A percentile compares a stretch with the other conserved stretches of the same genome.
Conservation (phyloP, 2,113 vertebrate genomes). For the Semnornis frantzii region DNA sequence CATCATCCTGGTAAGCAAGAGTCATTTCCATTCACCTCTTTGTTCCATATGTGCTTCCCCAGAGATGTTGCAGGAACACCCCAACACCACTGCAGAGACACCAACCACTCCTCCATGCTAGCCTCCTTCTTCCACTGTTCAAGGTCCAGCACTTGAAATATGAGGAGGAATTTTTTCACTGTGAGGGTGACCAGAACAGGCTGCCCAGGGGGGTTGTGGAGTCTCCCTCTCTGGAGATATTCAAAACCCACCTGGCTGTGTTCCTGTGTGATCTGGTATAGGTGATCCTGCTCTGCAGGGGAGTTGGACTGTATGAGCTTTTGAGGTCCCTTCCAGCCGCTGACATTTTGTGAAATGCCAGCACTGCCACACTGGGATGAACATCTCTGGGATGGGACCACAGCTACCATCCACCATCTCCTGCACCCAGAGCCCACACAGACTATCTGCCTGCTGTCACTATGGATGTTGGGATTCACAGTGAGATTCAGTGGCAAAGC, state of each 20-base stretch:
- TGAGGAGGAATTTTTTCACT: no score
- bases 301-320: no score
- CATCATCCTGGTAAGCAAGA: background rate
- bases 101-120: rapidly evolving
- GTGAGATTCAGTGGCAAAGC: background rate
- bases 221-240: no score
- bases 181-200: no score
- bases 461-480: background rate
- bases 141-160: background rate
- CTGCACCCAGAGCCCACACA: background rate
- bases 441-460: background rate
- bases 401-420: background rate
- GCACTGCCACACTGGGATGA: background rate
- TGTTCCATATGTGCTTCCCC: background rate
- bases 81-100: background rate
- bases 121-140: background rate
- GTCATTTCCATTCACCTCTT: background rate
- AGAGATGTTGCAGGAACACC: background rate
- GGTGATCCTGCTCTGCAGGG: no score
- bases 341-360: background rate
- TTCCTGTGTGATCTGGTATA: no score
- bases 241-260: no score
- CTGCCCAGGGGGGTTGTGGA: no score
- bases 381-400: background rate
- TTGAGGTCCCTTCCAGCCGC: no score